phyloP scores from a whole-genome alignment of 92 coral and sea anemone genomes.

The Palythoa grandis region DNA sequence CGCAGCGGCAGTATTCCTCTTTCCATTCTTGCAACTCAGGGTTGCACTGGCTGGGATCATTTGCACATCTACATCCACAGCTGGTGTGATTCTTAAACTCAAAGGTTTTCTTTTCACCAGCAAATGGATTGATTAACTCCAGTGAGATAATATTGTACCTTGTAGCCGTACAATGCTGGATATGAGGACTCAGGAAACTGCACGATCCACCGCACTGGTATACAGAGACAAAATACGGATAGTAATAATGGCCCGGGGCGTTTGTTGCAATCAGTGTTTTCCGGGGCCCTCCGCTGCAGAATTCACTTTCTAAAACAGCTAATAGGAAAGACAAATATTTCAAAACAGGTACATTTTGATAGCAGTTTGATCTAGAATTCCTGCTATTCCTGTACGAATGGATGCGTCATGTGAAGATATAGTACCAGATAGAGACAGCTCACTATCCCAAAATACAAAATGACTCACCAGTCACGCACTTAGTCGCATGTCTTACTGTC shows the following conservation, averaged over 20 bases:
- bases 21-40: conserved; percentile 14
- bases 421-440: too few species aligned
- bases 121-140: background rate
- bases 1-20: conserved; percentile 6
- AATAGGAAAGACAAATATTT: background rate
- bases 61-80: conserved; percentile 13
- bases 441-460: too few species aligned
- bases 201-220: conserved; percentile 19
- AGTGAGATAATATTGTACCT: background rate
- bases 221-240: conserved; percentile 24
- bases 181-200: background rate
- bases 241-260: conserved; percentile 14
- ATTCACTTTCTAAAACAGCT: conserved; percentile 3
- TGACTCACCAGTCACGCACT: too few species aligned
- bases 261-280: conserved; percentile 11
- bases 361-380: too few species aligned
- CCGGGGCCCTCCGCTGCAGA: conserved; percentile 26
- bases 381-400: too few species aligned
- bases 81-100: conserved; percentile 17
- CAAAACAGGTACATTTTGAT: too few species aligned
- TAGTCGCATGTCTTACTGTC: too few species aligned
- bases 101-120: background rate
- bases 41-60: conserved; percentile 20
- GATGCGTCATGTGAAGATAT: too few species aligned
- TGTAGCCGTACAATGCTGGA: conserved; percentile 22